Conservation (phyloP, 2,888 invertebrate species). For the Drosophila neonasuta region DNA sequence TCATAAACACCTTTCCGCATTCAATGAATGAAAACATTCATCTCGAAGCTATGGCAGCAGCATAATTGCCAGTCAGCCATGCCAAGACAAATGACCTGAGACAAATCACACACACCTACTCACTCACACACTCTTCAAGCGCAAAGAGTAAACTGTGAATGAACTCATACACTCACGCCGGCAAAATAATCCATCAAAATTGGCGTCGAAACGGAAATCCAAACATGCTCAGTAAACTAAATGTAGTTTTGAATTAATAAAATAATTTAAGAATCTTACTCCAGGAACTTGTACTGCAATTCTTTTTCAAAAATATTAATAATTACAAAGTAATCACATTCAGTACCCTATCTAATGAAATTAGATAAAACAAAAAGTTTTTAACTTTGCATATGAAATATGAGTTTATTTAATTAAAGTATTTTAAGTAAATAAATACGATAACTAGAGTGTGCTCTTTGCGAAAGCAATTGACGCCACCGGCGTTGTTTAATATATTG, state of each 20-base stretch:
- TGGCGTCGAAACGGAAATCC: constrained; percentile 55
- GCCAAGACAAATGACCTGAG: constrained; percentile 62
- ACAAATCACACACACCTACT: constrained; percentile 45
- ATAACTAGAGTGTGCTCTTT: background rate
- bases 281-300: too few species aligned
- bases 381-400: too few species aligned
- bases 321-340: too few species aligned
- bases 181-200: constrained; percentile 67
- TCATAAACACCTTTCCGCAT: constrained; percentile 76
- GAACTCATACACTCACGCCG: constrained; percentile 9
- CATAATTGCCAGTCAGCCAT: constrained; percentile 46
- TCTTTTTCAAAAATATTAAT: too few species aligned
- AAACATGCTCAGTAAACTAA: too few species aligned
- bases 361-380: too few species aligned
- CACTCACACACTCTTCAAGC: constrained; percentile 26
- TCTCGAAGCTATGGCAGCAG: constrained; percentile 13
- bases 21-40: constrained; percentile 52
- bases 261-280: too few species aligned
- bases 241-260: too few species aligned
- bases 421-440: background rate
- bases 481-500: background rate
- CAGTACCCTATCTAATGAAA: too few species aligned
- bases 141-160: constrained; percentile 30
- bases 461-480: background rate
- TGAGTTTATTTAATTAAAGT: background rate